Conservation (phyloP, 2,797 vertebrate species). For the Sebastes oblongus region DNA sequence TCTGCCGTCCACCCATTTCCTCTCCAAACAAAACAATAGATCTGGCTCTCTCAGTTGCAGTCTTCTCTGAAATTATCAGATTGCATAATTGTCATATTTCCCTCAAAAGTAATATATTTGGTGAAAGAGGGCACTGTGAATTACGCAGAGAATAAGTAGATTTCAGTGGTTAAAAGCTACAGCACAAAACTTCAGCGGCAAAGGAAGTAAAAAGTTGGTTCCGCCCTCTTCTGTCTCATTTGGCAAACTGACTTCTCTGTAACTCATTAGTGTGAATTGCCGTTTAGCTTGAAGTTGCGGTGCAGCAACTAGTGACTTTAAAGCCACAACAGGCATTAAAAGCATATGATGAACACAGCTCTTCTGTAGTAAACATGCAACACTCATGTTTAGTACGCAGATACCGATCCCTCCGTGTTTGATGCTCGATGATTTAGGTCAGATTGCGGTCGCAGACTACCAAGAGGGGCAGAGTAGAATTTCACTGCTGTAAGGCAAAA, state of each 20-base stretch:
- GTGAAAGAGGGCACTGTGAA: background rate
- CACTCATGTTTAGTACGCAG: background rate
- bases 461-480: constrained; percentile 16
- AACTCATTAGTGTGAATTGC: background rate
- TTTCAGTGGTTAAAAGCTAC: background rate
- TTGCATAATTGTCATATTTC: background rate
- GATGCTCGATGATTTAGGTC: constrained; percentile 49
- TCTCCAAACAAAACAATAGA: constrained; percentile 61
- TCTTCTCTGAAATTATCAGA: background rate
- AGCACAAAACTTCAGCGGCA: background rate
- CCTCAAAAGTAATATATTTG: background rate
- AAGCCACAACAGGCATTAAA: background rate
- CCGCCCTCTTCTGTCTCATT: background rate
- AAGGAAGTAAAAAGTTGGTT: constrained; percentile 3
- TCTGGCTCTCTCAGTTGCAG: background rate
- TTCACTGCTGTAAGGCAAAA: constrained; percentile 39
- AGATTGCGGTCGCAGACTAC: constrained; percentile 16
- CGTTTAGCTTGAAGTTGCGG: background rate
- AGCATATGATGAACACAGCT: background rate
- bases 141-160: background rate
- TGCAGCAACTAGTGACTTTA: background rate
- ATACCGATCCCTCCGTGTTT: constrained; percentile 46
- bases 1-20: constrained; percentile 71
- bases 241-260: background rate
- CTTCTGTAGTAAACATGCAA: background rate